Evolutionary conservation across 1,140 invertebrate species (phyloP), one percentile per base, ranked within the genome.

Genomic region (Drosophila arawakana): DNA sequence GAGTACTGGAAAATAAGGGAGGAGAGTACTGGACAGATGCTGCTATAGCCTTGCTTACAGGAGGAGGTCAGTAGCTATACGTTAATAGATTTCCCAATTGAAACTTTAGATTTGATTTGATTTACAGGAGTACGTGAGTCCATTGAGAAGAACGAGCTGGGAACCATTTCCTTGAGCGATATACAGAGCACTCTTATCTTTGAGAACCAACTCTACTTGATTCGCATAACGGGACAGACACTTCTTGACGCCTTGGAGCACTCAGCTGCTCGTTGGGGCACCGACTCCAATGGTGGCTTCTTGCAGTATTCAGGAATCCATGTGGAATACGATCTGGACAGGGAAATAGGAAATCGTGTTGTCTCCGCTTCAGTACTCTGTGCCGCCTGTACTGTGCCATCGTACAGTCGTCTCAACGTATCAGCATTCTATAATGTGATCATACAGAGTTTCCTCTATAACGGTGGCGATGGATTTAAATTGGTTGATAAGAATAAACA

Each of bases 11-110:
- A 80, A 92, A 94, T 44, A 92, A 94, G 71, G 90, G 92, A 15
- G 73, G 74, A 0, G 77, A 91, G 7, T 89, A 63, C 57, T 97
- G 97, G 97, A 96, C 96, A 0, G 95, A 97, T 89, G 95, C 95
- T 4, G 93, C 96, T 0, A 96, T 98, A 75, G 95, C 95, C 8
- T 47, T 98, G 0, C 92, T 95, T 1, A 95, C 97, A 91, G 94
- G 95, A 21, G 97, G 97, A n/a, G 93, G 91, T 91, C 50, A 18
- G 70, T 61, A 7, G 1, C 0, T n/a, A 9, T 25, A 25, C 25
- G 4, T 25, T 4, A 39, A 5, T 18, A 10, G 8, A 30, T 30
- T 30, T 50, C 11, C 49, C 7, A 15, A 7, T 13, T n/a, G 2
- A 7, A 18, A 41, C 30, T 0, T 10, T 7, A 49, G 13, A 8